Base-by-base conservation (phyloP, 2,113 vertebrate species). In the Grallaria varia region DNA sequence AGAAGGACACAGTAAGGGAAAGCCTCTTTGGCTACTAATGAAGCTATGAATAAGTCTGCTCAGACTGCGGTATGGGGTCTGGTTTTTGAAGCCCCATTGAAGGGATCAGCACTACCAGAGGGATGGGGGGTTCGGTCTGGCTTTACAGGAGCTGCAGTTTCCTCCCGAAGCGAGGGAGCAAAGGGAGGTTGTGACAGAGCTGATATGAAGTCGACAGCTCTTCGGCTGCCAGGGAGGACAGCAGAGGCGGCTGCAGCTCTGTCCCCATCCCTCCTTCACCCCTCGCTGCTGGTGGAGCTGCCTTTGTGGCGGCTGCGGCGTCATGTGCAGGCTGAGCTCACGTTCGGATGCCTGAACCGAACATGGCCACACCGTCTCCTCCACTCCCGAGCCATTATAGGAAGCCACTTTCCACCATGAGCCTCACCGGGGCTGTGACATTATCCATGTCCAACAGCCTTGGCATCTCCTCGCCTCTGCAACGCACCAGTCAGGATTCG, bases 231-330 rank as follows among this genome's bases (percentile, higher is more conserved):
- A 7, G 52, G 67, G 52, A 42, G 53, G 68, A 24, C 6, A 62
- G 68, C 50, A 28, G 74, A 50, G 45, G 69, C 64, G 50, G 53
- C 39, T 28, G 16, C 76, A n/a, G 68, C 35, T 35, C 45, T 15
- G 24, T 60, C n/a, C 45, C 60, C 20, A 8, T 55, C 87, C 40
- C 66, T 58, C 50, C 73, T 40, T 56, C 85, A 10, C 35, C 56
- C 79, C 8, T 62, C 2, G 14, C 71, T 45, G 14, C 71, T 45
- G 73, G n/a, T 20, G 44, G n/a, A 82, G 74, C 78, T 84, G 69
- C 84, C 89, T 90, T 62, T 87, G 82, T 89, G 77, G 91, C 31
- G 75, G 66, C 73, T 71, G 93, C 85, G 64, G 78, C 72, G 25
- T 40, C 44, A 40, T 83, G 82, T 53, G 83, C 78, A 10, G 64